Percentiles rank a stretch among this genome's conserved stretches.
These are phyloP conservation scores for Heterocephalus glaber DNA, from an alignment of 2,113 vertebrate genomes.

Conservation along the genomic window DNA sequence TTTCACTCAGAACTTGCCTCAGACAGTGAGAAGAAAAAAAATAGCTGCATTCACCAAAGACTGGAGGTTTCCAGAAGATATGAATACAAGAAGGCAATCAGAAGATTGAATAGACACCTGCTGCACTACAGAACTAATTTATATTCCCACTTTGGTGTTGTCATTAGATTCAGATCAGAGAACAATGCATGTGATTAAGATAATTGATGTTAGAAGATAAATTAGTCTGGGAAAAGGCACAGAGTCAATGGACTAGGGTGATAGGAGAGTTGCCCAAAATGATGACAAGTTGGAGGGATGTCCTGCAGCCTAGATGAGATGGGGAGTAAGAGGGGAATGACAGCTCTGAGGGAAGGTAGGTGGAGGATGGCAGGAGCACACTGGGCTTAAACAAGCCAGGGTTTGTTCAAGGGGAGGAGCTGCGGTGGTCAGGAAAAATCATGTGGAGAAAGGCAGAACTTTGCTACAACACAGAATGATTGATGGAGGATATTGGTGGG, in stretches of 20 bases:
- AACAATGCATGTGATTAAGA: not conserved
- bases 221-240: not conserved
- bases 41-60: not conserved
- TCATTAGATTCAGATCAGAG: not conserved
- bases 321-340: too few species aligned
- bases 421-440: not conserved
- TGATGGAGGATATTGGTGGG: not conserved
- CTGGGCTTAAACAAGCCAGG: not conserved
- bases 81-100: not conserved
- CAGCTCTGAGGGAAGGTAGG: not conserved
- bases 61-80: not conserved
- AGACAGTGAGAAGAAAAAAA: not conserved
- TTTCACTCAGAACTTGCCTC: not conserved
- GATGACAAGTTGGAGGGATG: not conserved
- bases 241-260: too few species aligned
- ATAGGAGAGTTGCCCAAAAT: not conserved
- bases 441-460: too few species aligned
- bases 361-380: too few species aligned
- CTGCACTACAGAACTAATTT: not conserved
- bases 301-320: not conserved
- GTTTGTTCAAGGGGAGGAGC: not conserved
- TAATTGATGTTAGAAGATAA: not conserved
- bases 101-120: not conserved
- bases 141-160: not conserved
- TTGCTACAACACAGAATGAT: accelerated